Evolutionary conservation across 1,140 invertebrate species (phyloP).

Genomic region (Apis florea): DNA sequence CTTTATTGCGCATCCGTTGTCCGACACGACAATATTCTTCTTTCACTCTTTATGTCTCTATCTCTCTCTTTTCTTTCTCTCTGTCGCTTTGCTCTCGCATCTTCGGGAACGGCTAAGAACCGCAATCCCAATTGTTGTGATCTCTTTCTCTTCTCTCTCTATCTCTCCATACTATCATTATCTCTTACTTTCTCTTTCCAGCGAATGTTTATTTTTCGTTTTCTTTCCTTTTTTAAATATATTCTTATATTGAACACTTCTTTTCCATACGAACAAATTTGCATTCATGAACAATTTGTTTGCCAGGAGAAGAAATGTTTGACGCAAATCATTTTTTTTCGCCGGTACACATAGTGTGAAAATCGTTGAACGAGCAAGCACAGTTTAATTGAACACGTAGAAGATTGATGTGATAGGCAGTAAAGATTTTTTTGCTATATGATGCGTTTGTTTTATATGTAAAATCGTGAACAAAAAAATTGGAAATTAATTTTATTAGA

Average conservation of each 20-base stretch:
- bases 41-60: constrained; percentile 22
- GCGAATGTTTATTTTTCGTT: not conserved
- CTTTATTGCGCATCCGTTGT: constrained; percentile 75
- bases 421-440: not conserved
- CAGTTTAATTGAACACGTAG: not conserved
- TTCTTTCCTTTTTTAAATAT: not conserved
- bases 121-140: constrained; percentile 18
- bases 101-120: constrained; percentile 40
- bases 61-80: constrained; percentile 19
- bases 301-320: not conserved
- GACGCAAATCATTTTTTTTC: not conserved
- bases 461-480: not conserved
- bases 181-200: constrained; percentile 16
- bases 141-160: constrained; percentile 13
- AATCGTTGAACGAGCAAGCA: constrained; percentile 10
- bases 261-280: not conserved
- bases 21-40: constrained; percentile 15
- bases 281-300: not conserved
- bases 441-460: not conserved
- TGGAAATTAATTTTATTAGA: not conserved
- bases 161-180: not conserved
- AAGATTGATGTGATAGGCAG: not conserved
- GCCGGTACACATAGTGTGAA: not conserved
- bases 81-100: constrained; percentile 30
- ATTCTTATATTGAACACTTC: constrained; percentile 9